Conservation (phyloP, 1,140 invertebrate species). For the Sitobion miscanthi region DNA sequence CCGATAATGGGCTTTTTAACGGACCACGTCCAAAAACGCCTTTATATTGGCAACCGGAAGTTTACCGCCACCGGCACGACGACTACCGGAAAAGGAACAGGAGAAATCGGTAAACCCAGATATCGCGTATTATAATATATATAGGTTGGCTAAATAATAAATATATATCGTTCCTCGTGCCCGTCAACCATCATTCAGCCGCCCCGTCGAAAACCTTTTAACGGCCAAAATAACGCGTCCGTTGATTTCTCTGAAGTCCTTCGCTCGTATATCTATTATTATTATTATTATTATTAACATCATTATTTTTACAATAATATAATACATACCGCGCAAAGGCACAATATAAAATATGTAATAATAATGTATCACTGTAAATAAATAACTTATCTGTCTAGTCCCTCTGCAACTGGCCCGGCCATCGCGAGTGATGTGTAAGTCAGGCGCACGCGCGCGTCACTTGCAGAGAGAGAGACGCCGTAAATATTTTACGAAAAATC, state of each 20-base stretch:
- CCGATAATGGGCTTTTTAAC: slow-evolving; percentile 32
- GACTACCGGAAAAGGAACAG: not conserved
- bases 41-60: not conserved
- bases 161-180: not conserved
- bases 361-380: not conserved
- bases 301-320: not conserved
- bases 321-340: not conserved
- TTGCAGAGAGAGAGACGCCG: not conserved
- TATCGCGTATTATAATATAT: not conserved
- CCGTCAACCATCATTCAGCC: not conserved
- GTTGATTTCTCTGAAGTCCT: not conserved
- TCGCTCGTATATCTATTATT: not conserved
- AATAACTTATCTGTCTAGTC: not conserved
- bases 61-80: not conserved
- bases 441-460: no score
- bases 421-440: not conserved
- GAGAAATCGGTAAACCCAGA: not conserved
- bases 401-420: not conserved
- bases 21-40: not conserved
- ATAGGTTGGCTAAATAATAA: no score
- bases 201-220: not conserved
- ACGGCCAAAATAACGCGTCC: not conserved
- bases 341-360: not conserved
- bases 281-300: not conserved
- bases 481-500: slow-evolving; percentile 11